Evolutionary conservation across 2,797 vertebrate genomes (phyloP), one percentile per base, ranked within the genome.

Genomic region (Pterois miles): DNA sequence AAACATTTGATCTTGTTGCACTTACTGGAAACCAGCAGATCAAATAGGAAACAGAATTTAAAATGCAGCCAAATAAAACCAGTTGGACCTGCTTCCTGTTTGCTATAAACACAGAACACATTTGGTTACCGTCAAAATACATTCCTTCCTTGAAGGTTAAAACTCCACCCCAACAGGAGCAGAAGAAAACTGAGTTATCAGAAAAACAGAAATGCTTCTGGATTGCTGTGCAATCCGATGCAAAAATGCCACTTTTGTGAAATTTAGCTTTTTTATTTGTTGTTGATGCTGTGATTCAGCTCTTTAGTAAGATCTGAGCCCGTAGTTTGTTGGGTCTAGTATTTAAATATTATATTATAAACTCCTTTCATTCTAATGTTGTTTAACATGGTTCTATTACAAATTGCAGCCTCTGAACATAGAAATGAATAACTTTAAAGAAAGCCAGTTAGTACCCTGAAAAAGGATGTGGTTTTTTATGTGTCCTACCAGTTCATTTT

Each of bases 91-190:
- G 36, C 20, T n/a, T 53, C 8, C 4, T 16, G 60, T 27, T 25
- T 2, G 4, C 23, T 27, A 29, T 29, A 27, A 0, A 38, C 1
- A 14, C 9, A 8, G 1, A 2, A 22, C 1, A 2, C 33, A 2
- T 34, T 22, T 0, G 5, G 9, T 6, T 1, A 8, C 8, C 8
- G 3, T 25, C 0, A 20, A 64, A 65, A 65, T 1, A 46, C 5
- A 25, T 22, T 18, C 23, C 23, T 12, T 33, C 38, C 25, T 46
- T 27, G 8, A 16, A 1, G 13, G 4, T 40, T 23, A 5, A 48
- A 48, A 46, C 43, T 48, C 3, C 18, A 8, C 25, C 1, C 4
- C 18, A 22, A 65, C 8, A 16, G 9, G 9, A 48, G 31, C 27
- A 4, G 13, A 27, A 14, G 0, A 25, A 40, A 11, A 31, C 25